phyloP scores from a whole-genome alignment of 1,140 invertebrate species.

The Phocides pigmalion region DNA sequence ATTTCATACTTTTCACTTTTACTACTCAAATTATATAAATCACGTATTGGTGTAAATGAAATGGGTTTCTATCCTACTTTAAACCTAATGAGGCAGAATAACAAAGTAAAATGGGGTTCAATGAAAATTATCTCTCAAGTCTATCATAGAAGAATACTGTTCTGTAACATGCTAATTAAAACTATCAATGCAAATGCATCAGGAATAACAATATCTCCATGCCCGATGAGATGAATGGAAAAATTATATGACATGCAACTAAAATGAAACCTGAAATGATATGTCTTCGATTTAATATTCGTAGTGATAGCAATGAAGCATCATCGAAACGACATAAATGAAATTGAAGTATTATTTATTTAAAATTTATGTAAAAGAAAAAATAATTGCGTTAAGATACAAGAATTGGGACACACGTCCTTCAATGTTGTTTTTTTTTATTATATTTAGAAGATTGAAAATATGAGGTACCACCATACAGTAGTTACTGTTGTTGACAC shows the following conservation, averaged over 20 bases:
- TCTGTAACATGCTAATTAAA: slow-evolving; percentile 29
- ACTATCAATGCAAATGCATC: slow-evolving; percentile 21
- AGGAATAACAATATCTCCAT: slow-evolving; percentile 42
- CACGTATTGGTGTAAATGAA: slow-evolving; percentile 18
- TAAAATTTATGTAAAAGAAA: no score
- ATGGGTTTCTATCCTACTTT: slow-evolving; percentile 7
- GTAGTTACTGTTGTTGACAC: no score
- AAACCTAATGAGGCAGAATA: slow-evolving; percentile 22
- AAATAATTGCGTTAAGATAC: no score
- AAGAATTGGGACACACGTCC: no score
- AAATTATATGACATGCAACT: slow-evolving; percentile 71
- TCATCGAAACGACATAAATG: no score
- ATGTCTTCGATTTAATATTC: slow-evolving; percentile 54
- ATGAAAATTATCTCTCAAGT: slow-evolving; percentile 17
- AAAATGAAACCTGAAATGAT: slow-evolving; percentile 58
- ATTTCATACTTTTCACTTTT: not conserved
- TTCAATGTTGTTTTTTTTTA: no score
- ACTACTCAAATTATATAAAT: slow-evolving; percentile 3
- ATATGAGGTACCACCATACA: no score
- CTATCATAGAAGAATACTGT: slow-evolving; percentile 10
- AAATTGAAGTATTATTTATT: no score
- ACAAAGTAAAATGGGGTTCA: slow-evolving; percentile 27
- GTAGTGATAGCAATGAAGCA: no score
- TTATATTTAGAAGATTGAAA: no score
- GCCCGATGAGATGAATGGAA: slow-evolving; percentile 47